Evolutionary conservation across 2,797 vertebrate genomes (phyloP).

Genomic region (Pipistrellus nathusii): DNA sequence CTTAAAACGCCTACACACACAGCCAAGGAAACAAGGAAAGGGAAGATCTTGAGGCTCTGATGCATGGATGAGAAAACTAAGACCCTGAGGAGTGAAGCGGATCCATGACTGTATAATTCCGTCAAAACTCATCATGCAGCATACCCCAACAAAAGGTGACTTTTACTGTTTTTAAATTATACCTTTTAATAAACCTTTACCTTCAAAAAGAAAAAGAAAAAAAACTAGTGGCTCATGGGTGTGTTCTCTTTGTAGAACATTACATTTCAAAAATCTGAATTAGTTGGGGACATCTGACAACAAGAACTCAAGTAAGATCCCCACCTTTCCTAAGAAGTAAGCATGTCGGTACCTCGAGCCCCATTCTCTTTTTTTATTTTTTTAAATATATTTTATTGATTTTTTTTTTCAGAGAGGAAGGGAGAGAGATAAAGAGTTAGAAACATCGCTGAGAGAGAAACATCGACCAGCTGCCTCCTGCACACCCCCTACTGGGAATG

Average conservation of each 20-base stretch:
- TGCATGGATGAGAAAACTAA: not conserved
- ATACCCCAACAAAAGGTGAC: not conserved
- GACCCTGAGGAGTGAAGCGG: not conserved
- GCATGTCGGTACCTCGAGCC: not conserved
- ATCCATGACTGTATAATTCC: not conserved
- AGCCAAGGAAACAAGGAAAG: not conserved
- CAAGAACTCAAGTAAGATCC: slow-evolving; percentile 32
- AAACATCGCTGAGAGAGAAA: too few relatives aligned
- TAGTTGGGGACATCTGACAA: slow-evolving; percentile 62
- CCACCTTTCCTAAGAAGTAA: slow-evolving; percentile 46
- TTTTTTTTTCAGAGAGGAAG: too few relatives aligned
- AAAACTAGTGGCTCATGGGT: not conserved
- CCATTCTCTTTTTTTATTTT: not conserved
- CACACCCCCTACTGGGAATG: too few relatives aligned
- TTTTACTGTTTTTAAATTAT: slow-evolving; percentile 27
- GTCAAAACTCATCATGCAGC: not conserved
- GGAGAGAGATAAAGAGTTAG: too few relatives aligned
- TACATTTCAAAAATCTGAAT: slow-evolving; percentile 65
- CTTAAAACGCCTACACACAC: not conserved
- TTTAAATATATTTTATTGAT: too few relatives aligned
- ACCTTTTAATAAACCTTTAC: slow-evolving; percentile 42
- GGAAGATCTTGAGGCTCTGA: not conserved
- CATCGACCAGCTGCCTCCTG: too few relatives aligned
- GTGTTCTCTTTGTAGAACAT: slow-evolving; percentile 17
- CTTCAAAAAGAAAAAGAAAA: slow-evolving; percentile 3